Evolutionary conservation across 2,888 invertebrate genomes (phyloP).

Genomic region (Spodoptera picta): DNA sequence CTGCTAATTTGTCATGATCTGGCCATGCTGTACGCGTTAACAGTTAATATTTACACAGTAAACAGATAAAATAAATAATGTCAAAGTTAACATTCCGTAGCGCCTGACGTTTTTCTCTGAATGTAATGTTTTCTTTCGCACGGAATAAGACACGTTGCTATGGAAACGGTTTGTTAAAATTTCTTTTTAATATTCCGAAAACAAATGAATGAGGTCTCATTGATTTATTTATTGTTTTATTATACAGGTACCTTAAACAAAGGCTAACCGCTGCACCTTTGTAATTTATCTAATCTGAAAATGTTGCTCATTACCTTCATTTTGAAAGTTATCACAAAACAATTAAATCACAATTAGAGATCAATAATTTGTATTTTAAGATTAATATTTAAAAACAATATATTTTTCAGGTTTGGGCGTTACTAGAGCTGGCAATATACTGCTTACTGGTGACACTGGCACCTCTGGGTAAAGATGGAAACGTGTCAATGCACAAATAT

Average conservation of each 20-base stretch:
- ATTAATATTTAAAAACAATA: not conserved
- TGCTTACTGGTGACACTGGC: slow-evolving; percentile 76
- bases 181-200: no score
- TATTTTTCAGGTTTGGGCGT: slow-evolving; percentile 73
- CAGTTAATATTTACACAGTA: slow-evolving; percentile 19
- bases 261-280: no score
- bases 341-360: no score
- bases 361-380: no score
- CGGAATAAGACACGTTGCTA: slow-evolving; percentile 14
- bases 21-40: not conserved
- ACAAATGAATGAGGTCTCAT: no score
- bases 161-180: no score
- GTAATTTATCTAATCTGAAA: no score
- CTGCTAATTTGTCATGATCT: not conserved
- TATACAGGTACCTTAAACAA: no score
- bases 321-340: no score
- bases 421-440: slow-evolving; percentile 75
- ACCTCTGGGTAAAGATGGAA: slow-evolving; percentile 72
- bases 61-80: slow-evolving; percentile 29
- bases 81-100: slow-evolving; percentile 25
- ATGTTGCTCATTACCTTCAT: no score
- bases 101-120: slow-evolving; percentile 48
- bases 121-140: slow-evolving; percentile 1
- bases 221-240: no score
- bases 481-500: slow-evolving; percentile 69